Evolutionary conservation across 2,888 invertebrate species (phyloP).

Genomic region (Troides helena): DNA sequence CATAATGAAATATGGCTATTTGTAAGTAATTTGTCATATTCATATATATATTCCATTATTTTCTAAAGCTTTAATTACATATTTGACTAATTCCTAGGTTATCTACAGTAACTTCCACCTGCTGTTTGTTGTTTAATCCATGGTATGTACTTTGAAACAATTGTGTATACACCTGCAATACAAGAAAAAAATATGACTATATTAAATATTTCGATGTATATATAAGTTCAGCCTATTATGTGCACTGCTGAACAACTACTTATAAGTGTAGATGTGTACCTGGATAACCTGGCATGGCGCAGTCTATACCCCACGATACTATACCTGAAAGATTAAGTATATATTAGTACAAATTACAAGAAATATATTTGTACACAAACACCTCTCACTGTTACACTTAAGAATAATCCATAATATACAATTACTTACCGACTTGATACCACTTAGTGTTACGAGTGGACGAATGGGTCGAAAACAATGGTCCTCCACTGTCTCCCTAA

Average conservation of each 20-base stretch:
- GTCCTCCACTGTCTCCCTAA: slow-evolving; percentile 86
- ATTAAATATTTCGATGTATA: not conserved
- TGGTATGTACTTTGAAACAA: slow-evolving; percentile 72
- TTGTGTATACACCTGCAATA: slow-evolving; percentile 79
- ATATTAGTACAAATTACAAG: no score
- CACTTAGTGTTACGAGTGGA: slow-evolving; percentile 66
- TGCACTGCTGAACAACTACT: no score
- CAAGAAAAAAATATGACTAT: not conserved
- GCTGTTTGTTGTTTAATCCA: slow-evolving; percentile 75
- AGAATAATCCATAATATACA: not conserved
- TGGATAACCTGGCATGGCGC: slow-evolving; percentile 80
- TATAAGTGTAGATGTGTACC: slow-evolving; percentile 45
- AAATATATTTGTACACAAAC: not conserved
- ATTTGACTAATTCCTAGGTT: slow-evolving; percentile 30
- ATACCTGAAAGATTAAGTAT: slow-evolving; percentile 65
- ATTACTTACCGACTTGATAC: slow-evolving; percentile 81
- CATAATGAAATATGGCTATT: not conserved
- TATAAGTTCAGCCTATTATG: not conserved
- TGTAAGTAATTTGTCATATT: not conserved
- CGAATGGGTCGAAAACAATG: slow-evolving; percentile 74
- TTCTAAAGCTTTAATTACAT: slow-evolving; percentile 11
- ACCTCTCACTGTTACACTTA: not conserved
- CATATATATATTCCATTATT: not conserved
- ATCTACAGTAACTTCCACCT: slow-evolving; percentile 67
- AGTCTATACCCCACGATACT: slow-evolving; percentile 85